Evolutionary conservation across 2,888 invertebrate species (phyloP).

Genomic region (Standfussiana lucernea): DNA sequence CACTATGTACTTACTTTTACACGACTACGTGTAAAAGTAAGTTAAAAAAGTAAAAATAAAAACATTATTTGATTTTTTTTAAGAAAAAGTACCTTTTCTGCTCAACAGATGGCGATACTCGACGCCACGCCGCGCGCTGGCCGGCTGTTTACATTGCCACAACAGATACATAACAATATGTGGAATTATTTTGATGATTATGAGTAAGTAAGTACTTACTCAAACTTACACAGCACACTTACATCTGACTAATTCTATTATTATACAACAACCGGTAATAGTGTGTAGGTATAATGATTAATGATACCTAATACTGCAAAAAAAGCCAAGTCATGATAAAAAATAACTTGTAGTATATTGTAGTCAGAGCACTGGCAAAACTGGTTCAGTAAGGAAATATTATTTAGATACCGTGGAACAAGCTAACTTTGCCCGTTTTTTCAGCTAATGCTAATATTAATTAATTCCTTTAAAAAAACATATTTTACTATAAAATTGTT

Average conservation of each 20-base stretch:
- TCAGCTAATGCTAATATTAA: too few relatives aligned
- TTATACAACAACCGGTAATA: conserved; percentile 1
- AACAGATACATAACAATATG: background rate
- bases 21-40: too few relatives aligned
- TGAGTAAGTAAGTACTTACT: too few relatives aligned
- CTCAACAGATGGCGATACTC: conserved; percentile 22
- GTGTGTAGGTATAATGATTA: background rate
- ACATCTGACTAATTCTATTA: background rate
- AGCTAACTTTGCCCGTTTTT: too few relatives aligned
- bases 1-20: too few relatives aligned
- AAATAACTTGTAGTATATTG: conserved; percentile 6
- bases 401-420: too few relatives aligned
- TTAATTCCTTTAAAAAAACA: too few relatives aligned
- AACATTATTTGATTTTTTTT: too few relatives aligned
- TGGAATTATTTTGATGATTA: background rate
- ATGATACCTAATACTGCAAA: background rate
- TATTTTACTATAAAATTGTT: too few relatives aligned
- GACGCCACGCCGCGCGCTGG: too few relatives aligned
- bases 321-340: conserved; percentile 8
- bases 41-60: too few relatives aligned
- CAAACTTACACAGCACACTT: conserved; percentile 5
- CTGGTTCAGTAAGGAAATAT: background rate
- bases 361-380: background rate
- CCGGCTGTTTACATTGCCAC: background rate
- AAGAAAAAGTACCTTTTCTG: background rate